Conservation (phyloP, 2,888 invertebrate species). For the Hirtodrosophila duncani region DNA sequence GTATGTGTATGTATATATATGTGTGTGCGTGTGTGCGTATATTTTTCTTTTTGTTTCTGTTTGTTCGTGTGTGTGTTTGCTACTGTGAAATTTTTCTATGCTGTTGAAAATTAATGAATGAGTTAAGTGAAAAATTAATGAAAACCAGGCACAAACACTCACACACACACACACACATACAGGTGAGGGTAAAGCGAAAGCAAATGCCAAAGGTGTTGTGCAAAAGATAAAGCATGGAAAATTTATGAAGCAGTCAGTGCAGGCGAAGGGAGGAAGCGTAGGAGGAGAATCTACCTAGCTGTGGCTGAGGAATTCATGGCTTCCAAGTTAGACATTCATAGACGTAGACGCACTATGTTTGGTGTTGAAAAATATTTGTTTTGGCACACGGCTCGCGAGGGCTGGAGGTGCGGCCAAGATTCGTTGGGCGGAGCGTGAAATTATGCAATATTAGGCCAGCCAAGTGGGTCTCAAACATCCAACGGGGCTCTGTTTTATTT, state of each 20-base stretch:
- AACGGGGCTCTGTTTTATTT: constrained; percentile 58
- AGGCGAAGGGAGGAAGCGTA: not conserved
- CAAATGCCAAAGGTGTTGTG: constrained; percentile 61
- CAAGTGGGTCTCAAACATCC: constrained; percentile 1
- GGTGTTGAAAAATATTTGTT: constrained; percentile 66
- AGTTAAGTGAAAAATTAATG: constrained; percentile 73
- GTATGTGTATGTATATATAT: constrained; percentile 4
- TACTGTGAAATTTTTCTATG: constrained; percentile 46
- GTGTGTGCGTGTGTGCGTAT: constrained; percentile 18
- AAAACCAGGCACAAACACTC: constrained; percentile 44
- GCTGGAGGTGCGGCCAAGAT: not conserved
- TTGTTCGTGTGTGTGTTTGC: constrained; percentile 20
- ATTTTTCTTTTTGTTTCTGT: constrained; percentile 20
- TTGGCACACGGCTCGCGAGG: constrained; percentile 43
- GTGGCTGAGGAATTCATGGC: constrained; percentile 30
- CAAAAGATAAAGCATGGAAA: constrained; percentile 70
- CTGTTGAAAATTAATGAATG: constrained; percentile 70
- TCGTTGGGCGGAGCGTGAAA: constrained; percentile 49
- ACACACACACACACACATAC: not conserved
- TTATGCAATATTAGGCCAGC: constrained; percentile 54
- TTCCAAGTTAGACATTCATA: constrained; percentile 52
- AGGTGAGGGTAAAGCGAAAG: constrained; percentile 21
- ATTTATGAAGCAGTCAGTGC: constrained; percentile 66
- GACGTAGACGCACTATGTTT: constrained; percentile 50
- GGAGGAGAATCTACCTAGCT: constrained; percentile 19